Evolutionary conservation across 2,113 vertebrate genomes (phyloP).

Genomic region (Platichthys flesus): DNA sequence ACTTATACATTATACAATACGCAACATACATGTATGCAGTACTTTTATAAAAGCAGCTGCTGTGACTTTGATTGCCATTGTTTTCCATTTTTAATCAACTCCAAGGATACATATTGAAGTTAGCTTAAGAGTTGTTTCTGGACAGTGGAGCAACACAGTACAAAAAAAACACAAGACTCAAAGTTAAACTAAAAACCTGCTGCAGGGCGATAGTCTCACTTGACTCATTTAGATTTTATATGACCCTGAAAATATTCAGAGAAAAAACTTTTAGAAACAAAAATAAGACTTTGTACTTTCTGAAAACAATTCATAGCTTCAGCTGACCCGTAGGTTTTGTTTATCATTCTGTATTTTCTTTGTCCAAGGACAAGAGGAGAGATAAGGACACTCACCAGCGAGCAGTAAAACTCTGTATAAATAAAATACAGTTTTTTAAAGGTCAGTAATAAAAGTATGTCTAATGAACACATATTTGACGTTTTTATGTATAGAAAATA

Average conservation of each 20-base stretch:
- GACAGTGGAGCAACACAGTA: not conserved
- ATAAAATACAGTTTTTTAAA: not conserved
- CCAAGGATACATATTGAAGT: slow-evolving; percentile 13
- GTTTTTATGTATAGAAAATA: not conserved
- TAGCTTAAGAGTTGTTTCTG: not conserved
- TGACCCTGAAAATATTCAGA: not conserved
- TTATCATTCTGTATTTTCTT: slow-evolving; percentile 17
- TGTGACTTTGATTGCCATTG: slow-evolving; percentile 39
- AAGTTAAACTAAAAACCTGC: not conserved
- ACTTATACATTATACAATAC: slow-evolving; percentile 15
- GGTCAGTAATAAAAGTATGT: slow-evolving; percentile 5
- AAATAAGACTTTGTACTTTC: slow-evolving; percentile 9
- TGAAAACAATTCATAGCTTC: not conserved
- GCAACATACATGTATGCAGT: slow-evolving; percentile 33
- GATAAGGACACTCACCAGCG: not conserved
- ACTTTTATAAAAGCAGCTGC: slow-evolving; percentile 14
- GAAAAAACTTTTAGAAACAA: not conserved
- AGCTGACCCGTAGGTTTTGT: not conserved
- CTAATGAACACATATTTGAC: not conserved
- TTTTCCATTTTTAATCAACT: slow-evolving; percentile 57
- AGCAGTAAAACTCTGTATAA: not conserved
- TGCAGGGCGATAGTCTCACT: not conserved
- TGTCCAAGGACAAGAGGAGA: slow-evolving; percentile 2
- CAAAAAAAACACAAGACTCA: not conserved
- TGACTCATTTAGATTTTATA: not conserved